Base-by-base conservation (phyloP, 2,113 vertebrate genomes). In the Clinocottus analis region DNA sequence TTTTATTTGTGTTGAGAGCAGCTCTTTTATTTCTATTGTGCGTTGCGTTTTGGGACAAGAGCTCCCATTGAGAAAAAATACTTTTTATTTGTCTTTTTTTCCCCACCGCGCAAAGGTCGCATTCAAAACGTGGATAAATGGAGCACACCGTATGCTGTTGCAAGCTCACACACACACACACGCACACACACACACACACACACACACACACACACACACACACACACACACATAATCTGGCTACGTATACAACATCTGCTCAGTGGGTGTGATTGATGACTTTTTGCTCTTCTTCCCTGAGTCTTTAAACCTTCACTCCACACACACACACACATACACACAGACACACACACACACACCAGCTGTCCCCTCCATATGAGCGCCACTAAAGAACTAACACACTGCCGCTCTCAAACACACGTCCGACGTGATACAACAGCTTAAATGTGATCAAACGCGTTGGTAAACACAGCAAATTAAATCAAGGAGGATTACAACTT, bases 401-500 rank as follows among this genome's bases (percentile, higher is more conserved):
- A 37, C 72, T 21, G 5, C 9, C 17, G 7, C 49, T 69, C 45
- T 58, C 51, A 41, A 53, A 63, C 67, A 67, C 72, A 41, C 25
- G 7, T 27, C 23, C 53, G 60, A 39, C 21, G 35, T 61, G 74
- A 58, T n/a, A 25, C 1, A 16, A 56, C 77, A 51, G 35, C 19
- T 58, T 73, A 66, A 69, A 72, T 77, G 29, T 27, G 75, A 84
- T 41, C 73, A 71, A 76, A 71, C 73, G 56, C 56, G 78, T 88
- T 81, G 79, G 73, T 62, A 77, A 35, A 77, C 73, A 77, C 64
- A 16, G 27, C 61, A 49, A 60, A 73, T 81, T 77, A 65, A 87
- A 85, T 90, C 77, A 80, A 37, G 53, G 58, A 63, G 83, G 87
- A 90, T 92, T 89, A 91, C 73, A 79, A 39, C 55, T 61, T 49